Percentiles rank a stretch among this genome's conserved stretches.
phyloP scores from a whole-genome alignment of 2,888 invertebrate genomes.

The Acrobasis consociella region DNA sequence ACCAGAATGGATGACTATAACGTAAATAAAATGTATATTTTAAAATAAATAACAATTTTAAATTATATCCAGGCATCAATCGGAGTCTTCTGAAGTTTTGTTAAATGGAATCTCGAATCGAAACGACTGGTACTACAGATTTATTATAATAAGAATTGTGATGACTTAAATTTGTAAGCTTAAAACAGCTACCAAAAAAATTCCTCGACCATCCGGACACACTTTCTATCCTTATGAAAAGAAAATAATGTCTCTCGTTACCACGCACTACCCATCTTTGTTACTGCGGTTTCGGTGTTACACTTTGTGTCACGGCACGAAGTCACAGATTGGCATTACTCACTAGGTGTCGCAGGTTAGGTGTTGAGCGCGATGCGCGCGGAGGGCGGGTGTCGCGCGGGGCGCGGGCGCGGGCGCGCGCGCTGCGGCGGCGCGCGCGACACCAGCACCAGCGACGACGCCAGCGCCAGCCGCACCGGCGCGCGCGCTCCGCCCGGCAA shows the following conservation, averaged over 20 bases:
- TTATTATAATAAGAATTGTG: not conserved
- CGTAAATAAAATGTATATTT: not conserved
- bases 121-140: not conserved
- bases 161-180: not conserved
- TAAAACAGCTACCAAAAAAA: not conserved
- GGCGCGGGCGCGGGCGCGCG: constrained; percentile 51
- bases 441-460: constrained; percentile 89
- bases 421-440: constrained; percentile 81
- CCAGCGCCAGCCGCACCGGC: constrained; percentile 90
- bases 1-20: not conserved
- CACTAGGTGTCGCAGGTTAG: not conserved
- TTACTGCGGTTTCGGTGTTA: not conserved
- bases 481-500: constrained; percentile 93
- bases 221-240: not conserved
- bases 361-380: constrained; percentile 23
- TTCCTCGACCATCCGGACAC: not conserved
- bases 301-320: not conserved
- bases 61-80: not conserved
- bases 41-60: not conserved
- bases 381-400: constrained; percentile 37
- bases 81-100: not conserved
- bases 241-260: not conserved
- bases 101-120: not conserved
- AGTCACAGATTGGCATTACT: not conserved
- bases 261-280: not conserved